These are phyloP conservation scores for Antennarius maculatus DNA, from an alignment of 2,797 vertebrate species.

Conservation along the genomic window DNA sequence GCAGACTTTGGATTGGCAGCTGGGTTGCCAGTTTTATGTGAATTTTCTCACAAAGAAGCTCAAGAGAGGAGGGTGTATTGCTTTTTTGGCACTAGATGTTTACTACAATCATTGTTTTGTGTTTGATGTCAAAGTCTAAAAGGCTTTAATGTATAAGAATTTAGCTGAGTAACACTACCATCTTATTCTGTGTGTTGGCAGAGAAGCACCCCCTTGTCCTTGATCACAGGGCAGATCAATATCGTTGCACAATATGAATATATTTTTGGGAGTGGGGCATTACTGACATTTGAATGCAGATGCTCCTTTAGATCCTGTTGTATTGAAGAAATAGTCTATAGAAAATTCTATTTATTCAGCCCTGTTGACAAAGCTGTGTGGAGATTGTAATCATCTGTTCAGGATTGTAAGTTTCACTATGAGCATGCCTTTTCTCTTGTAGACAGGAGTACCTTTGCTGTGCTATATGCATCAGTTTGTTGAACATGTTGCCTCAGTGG, in stretches of 20 bases:
- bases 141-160: constrained; percentile 26
- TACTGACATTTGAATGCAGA: constrained; percentile 45
- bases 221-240: constrained; percentile 22
- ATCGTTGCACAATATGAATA: constrained; percentile 40
- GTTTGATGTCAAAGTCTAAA: constrained; percentile 36
- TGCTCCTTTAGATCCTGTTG: constrained; percentile 25
- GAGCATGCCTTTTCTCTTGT: constrained; percentile 73
- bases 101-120: constrained; percentile 55
- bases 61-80: constrained; percentile 22
- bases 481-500: constrained; percentile 40
- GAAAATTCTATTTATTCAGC: constrained; percentile 40
- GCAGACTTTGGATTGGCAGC: constrained; percentile 65
- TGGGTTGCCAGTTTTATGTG: constrained; percentile 70
- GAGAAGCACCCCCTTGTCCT: constrained; percentile 8
- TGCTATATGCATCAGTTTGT: constrained; percentile 40
- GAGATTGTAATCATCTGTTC: constrained; percentile 39
- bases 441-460: constrained; percentile 54
- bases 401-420: constrained; percentile 59
- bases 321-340: constrained; percentile 22
- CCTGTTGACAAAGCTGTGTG: constrained; percentile 17
- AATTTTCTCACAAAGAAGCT: constrained; percentile 34
- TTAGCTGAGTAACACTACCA: constrained; percentile 23
- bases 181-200: constrained; percentile 19
- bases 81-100: constrained; percentile 44
- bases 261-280: constrained; percentile 21